A percentile compares a stretch with the other conserved stretches of the same genome.
These are phyloP conservation scores for Crax fasciolata DNA, from an alignment of 2,797 vertebrate genomes.

Conservation along the genomic window DNA sequence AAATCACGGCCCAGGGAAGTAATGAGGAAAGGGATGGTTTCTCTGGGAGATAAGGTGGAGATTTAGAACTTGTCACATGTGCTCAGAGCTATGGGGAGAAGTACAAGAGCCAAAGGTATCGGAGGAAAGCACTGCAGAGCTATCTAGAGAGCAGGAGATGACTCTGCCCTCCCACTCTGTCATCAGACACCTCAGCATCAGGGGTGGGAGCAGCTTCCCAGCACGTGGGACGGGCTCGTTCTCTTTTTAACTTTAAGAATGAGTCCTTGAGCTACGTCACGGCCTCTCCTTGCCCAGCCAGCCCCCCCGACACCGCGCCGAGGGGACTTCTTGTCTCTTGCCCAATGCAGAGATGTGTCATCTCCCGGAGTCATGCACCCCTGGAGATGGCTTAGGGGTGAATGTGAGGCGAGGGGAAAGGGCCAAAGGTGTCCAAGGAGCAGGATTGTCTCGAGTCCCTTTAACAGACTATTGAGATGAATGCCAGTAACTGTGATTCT, in stretches of 20 bases:
- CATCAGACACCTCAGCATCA: not conserved
- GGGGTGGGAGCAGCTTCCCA: not conserved
- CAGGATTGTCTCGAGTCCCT: not conserved
- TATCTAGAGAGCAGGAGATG: not conserved
- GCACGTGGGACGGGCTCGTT: rapidly evolving
- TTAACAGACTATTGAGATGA: not conserved
- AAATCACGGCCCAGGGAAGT: not conserved
- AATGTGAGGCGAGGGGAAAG: not conserved
- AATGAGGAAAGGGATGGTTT: not conserved
- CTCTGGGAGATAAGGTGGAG: not conserved
- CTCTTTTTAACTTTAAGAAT: not conserved
- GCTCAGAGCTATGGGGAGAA: not conserved
- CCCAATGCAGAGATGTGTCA: not conserved
- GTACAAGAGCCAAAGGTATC: not conserved
- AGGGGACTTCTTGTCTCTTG: not conserved
- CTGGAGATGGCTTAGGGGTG: not conserved
- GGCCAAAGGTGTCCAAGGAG: not conserved
- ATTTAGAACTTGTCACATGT: not conserved
- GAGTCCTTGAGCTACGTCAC: not conserved
- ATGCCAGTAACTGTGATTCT: not conserved
- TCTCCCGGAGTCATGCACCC: not conserved
- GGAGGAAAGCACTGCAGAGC: not conserved
- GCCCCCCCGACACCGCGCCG: not conserved
- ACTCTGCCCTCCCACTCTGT: not conserved
- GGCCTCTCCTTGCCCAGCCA: not conserved